Evolutionary conservation across 2,888 invertebrate genomes (phyloP), one percentile per base, ranked within the genome.

Genomic region (Orgyia antiqua): DNA sequence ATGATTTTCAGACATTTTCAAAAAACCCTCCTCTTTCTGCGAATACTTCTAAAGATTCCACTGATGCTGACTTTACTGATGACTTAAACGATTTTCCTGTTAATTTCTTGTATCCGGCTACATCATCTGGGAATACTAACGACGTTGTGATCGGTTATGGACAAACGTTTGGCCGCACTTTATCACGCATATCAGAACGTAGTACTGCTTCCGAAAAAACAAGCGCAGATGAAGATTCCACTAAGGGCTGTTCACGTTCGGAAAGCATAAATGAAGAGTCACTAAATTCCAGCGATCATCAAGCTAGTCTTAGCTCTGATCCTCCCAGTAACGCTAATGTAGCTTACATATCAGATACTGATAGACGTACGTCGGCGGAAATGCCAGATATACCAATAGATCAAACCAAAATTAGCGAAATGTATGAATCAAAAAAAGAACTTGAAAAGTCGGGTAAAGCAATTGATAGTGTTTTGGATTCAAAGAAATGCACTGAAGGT

Each of bases 141-240:
- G 93, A 93, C 60, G 90, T 93, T 25, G 87, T 93, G 27, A 88
- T 89, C 26, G 92, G 91, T 5, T 93, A 93, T 56, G 92, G 91
- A 4, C 89, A 91, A 36, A 92, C 92, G 24, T 94, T 93, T 72
- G 91, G 92, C 0, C 88, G 95, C 24, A 95, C 95, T 0, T 83
- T 95, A 13, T 95, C 95, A 1, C 87, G 95, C 41, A 96, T 96
- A 61, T 95, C 95, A 0, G 96, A 96, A 74, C 88, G 95, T 24
- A 95, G 95, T 47, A 95, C 95, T 6, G 94, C 94, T 7, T 95
- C 95, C 0, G 95, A 95, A 66, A 95, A 95, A 69, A 93, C 94
- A 2, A 94, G 94, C 59, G 92, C 94, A 39, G 91, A 94, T 56
- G 94, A 94, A 66, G 94, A 95, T 77, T 93, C 94, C 0, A 94